Conservation (phyloP, 1,140 invertebrate genomes). For the Linepithema humile region DNA sequence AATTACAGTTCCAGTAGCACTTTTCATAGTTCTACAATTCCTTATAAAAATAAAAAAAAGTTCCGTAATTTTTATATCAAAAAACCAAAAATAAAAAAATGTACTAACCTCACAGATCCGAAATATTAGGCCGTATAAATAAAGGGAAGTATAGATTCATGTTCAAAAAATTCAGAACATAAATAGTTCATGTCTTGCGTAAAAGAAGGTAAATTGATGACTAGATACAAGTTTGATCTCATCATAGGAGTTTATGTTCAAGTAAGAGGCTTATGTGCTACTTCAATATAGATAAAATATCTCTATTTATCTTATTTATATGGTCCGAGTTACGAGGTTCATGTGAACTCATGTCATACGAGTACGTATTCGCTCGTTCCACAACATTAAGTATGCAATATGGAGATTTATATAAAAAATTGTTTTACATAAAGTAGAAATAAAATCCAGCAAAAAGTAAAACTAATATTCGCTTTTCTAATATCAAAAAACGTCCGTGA, state of each 20-base stretch:
- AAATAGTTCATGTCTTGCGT: not conserved
- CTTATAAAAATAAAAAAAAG: too few species aligned
- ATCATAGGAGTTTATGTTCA: not conserved
- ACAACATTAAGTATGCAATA: too few species aligned
- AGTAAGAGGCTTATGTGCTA: not conserved
- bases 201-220: constrained; percentile 1
- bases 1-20: too few species aligned
- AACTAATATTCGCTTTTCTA: not conserved
- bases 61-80: too few species aligned
- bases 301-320: not conserved
- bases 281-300: not conserved
- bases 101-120: too few species aligned
- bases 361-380: too few species aligned
- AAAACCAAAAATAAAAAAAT: too few species aligned
- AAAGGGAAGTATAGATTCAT: not conserved
- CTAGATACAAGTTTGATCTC: not conserved
- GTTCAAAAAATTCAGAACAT: not conserved
- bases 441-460: not conserved
- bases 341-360: not conserved
- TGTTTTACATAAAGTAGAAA: too few species aligned
- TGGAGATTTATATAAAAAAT: too few species aligned
- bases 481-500: not conserved
- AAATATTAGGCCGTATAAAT: not conserved
- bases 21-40: too few species aligned
- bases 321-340: not conserved